phyloP scores from a whole-genome alignment of 2,888 invertebrate species.

The Podotricha telesiphe region DNA sequence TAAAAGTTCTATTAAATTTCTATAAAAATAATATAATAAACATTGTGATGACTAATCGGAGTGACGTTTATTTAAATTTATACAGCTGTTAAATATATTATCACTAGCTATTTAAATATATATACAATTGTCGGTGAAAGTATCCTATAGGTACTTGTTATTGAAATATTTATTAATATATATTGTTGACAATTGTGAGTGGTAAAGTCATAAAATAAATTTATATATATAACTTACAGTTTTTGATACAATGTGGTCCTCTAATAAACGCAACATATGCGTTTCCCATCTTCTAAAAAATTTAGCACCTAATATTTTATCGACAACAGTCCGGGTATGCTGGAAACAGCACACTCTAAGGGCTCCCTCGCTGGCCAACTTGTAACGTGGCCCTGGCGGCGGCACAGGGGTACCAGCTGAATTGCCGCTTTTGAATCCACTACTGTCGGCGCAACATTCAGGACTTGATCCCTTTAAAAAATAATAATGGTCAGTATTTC shows the following conservation, averaged over 20 bases:
- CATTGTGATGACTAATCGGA: conserved; percentile 60
- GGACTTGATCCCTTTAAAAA: conserved; percentile 78
- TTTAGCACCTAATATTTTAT: conserved; percentile 90
- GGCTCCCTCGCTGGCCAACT: conserved; percentile 88
- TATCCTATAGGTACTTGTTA: conserved; percentile 2
- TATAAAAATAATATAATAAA: conserved; percentile 1
- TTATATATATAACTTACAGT: conserved; percentile 83
- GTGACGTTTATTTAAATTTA: conserved; percentile 70
- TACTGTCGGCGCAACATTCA: conserved; percentile 77
- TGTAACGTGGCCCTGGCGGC: conserved; percentile 85
- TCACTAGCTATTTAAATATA: conserved; percentile 66
- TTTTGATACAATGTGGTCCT: conserved; percentile 87
- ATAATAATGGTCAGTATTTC: conserved; percentile 23
- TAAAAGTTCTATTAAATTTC: neutral
- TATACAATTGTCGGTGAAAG: conserved; percentile 45
- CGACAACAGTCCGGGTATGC: conserved; percentile 90
- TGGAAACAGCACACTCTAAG: conserved; percentile 90
- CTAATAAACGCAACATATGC: conserved; percentile 87
- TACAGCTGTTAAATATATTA: conserved; percentile 63
- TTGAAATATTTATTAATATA: conserved; percentile 1
- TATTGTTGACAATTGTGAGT: neutral
- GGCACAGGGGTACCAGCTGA: conserved; percentile 66
- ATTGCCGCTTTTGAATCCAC: conserved; percentile 67
- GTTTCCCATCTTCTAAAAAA: conserved; percentile 91
- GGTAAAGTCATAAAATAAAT: neutral